Evolutionary conservation across 2,888 invertebrate species (phyloP).

Genomic region (Drosophila hawaiiensis): DNA sequence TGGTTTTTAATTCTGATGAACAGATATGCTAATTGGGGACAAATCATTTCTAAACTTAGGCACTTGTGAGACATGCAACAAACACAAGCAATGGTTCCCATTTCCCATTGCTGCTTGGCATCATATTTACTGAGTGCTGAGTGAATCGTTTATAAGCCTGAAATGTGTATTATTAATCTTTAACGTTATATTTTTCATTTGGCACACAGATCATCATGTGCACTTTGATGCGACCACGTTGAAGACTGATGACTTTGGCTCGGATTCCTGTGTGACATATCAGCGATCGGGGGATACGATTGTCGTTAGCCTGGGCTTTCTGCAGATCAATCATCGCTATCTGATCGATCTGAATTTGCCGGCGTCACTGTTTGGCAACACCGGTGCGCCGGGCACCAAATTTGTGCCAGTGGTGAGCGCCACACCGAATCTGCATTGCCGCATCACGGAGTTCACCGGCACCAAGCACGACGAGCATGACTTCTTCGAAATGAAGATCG

Average conservation of each 20-base stretch:
- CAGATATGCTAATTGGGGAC: slow-evolving; percentile 1
- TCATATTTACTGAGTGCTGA: background rate
- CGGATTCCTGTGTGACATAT: slow-evolving; percentile 84
- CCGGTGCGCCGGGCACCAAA: slow-evolving; percentile 65
- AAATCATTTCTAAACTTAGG: background rate
- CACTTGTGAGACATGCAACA: slow-evolving; percentile 2
- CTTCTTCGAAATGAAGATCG: slow-evolving; percentile 85
- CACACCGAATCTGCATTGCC: slow-evolving; percentile 84
- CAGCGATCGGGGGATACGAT: slow-evolving; percentile 84
- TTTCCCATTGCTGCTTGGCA: background rate
- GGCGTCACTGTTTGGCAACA: slow-evolving; percentile 77
- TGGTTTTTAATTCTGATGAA: background rate
- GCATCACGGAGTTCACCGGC: slow-evolving; percentile 84
- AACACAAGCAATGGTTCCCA: background rate
- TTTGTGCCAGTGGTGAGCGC: slow-evolving; percentile 83
- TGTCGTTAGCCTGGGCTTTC: slow-evolving; percentile 84
- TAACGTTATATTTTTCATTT: background rate
- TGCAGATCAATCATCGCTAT: slow-evolving; percentile 85
- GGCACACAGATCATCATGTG: slow-evolving; percentile 84
- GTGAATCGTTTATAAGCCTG: background rate
- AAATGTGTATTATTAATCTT: background rate
- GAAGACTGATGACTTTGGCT: slow-evolving; percentile 83
- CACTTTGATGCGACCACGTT: slow-evolving; percentile 84
- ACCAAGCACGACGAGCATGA: slow-evolving; percentile 82
- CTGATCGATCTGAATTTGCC: slow-evolving; percentile 84